Conservation (phyloP, 2,797 vertebrate genomes). For the Chromis chromis region DNA sequence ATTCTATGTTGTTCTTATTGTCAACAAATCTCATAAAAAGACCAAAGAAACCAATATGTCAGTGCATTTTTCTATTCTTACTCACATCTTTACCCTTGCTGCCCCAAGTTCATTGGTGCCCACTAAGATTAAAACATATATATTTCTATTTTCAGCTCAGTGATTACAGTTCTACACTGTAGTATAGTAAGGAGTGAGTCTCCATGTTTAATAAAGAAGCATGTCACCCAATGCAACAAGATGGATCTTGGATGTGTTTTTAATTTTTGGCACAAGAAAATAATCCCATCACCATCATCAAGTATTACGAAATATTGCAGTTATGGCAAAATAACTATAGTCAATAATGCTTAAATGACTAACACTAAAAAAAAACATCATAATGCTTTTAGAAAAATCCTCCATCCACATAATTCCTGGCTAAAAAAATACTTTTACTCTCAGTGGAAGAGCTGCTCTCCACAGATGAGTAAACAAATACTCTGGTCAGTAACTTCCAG, state of each 20-base stretch:
- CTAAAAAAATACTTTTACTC: not conserved
- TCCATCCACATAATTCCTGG: not conserved
- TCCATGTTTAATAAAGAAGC: not conserved
- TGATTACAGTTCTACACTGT: no score
- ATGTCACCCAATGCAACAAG: no score
- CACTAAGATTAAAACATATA: no score
- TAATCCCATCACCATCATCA: not conserved
- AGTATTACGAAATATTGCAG: not conserved
- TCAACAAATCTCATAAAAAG: no score
- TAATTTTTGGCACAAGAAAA: not conserved
- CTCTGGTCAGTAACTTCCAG: conserved; percentile 6
- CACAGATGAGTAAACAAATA: conserved; percentile 34
- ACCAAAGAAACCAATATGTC: no score
- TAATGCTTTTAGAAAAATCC: not conserved
- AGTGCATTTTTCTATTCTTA: no score
- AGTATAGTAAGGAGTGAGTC: not conserved
- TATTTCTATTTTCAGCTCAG: no score
- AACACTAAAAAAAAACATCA: not conserved
- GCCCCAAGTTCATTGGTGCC: no score
- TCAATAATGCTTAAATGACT: not conserved
- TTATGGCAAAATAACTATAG: not conserved
- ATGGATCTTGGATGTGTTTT: not conserved
- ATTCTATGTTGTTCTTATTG: not conserved
- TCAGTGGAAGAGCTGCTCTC: conserved; percentile 13
- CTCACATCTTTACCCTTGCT: no score